These are phyloP conservation scores for Clytia hemisphaerica DNA, from an alignment of 30 jellyfish, hydroid and myxozoan species.

Conservation along the genomic window DNA sequence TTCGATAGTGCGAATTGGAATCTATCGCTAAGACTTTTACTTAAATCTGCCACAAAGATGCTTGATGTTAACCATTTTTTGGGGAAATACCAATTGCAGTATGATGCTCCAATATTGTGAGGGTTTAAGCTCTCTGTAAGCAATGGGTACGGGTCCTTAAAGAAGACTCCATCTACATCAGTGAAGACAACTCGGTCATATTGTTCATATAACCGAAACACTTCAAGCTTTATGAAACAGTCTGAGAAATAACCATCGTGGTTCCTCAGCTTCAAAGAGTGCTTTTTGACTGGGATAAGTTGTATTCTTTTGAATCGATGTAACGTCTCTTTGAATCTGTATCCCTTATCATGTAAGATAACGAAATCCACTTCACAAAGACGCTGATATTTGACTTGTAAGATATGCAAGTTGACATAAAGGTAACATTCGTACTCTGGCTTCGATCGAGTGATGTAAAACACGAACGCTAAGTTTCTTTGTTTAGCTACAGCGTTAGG, in stretches of 20 bases:
- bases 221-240: constrained; percentile 29
- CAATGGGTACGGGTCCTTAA: constrained; percentile 22
- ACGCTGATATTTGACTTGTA: constrained; percentile 18
- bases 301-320: constrained; percentile 9
- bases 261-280: not conserved
- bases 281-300: not conserved
- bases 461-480: constrained; percentile 17
- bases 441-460: constrained; percentile 22
- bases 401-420: constrained; percentile 21
- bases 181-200: constrained; percentile 28
- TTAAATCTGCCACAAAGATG: constrained; percentile 29
- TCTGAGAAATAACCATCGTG: constrained; percentile 13
- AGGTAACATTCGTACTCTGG: constrained; percentile 29
- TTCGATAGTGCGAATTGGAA: not conserved
- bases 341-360: constrained; percentile 16
- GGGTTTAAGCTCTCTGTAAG: constrained; percentile 6
- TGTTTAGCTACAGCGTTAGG: not conserved
- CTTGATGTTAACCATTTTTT: constrained; percentile 39
- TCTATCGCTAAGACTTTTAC: not conserved
- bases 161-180: constrained; percentile 30
- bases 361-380: constrained; percentile 26
- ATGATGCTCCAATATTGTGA: constrained; percentile 20
- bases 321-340: constrained; percentile 3
- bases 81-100: constrained; percentile 32
- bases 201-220: constrained; percentile 5